Evolutionary conservation across 1,140 invertebrate species (phyloP).

Genomic region (Steinernema khuongi): DNA sequence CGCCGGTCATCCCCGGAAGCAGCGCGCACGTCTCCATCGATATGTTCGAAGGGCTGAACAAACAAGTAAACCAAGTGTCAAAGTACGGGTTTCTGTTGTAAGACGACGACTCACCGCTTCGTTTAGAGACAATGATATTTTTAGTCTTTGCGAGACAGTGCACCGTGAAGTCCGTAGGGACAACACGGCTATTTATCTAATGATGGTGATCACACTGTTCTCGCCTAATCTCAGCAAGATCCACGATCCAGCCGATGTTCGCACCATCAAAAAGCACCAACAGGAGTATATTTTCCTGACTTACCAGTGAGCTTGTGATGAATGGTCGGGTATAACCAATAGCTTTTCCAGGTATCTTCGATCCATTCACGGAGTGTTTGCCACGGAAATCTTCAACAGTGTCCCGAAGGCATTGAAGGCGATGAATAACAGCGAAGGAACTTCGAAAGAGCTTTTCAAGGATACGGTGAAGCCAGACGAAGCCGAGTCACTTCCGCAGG

Average conservation of each 20-base stretch:
- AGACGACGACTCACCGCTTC: background rate
- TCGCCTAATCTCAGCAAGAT: background rate
- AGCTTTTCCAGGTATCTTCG: background rate
- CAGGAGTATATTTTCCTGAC: background rate
- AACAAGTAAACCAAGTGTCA: background rate
- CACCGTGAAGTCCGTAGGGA: background rate
- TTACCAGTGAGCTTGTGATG: no score
- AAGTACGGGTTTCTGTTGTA: background rate
- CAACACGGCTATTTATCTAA: background rate
- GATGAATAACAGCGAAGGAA: no score
- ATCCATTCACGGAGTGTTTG: background rate
- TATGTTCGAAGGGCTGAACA: background rate
- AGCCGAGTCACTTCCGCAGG: no score
- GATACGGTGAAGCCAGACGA: no score
- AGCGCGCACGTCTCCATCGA: conserved; percentile 2
- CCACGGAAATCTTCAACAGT: no score
- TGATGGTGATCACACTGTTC: conserved; percentile 4
- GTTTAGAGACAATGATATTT: background rate
- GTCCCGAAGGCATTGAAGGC: no score
- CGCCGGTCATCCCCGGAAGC: background rate
- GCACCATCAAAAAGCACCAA: background rate
- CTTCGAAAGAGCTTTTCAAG: no score
- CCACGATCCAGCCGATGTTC: background rate
- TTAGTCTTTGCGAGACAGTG: background rate
- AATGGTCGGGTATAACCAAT: background rate